Percentiles rank a stretch among this genome's conserved stretches.
Evolutionary conservation across 1,140 invertebrate species (phyloP).

Genomic region (Phymorhynchus buccinoides): DNA sequence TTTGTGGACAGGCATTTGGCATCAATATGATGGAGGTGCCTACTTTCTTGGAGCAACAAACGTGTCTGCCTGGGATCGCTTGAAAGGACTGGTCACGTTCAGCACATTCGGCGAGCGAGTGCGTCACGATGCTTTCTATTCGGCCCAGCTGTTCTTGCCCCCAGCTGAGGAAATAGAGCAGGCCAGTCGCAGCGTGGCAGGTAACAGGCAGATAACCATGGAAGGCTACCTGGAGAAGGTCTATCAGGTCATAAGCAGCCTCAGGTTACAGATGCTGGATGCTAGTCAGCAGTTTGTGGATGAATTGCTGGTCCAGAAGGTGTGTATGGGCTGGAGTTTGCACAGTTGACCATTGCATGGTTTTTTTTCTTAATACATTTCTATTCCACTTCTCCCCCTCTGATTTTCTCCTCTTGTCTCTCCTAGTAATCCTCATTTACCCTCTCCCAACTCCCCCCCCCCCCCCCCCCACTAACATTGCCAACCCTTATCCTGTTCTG

Average conservation of each 20-base stretch:
- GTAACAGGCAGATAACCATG: background rate
- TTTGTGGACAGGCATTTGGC: background rate
- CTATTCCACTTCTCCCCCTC: no score
- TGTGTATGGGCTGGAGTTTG: no score
- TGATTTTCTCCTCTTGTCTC: no score
- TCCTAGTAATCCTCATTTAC: no score
- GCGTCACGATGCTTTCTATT: background rate
- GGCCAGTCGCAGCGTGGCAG: background rate
- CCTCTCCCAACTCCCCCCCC: no score
- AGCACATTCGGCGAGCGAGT: background rate
- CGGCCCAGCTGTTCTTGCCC: background rate
- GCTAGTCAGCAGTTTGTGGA: background rate
- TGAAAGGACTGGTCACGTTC: background rate
- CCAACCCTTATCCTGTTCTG: no score
- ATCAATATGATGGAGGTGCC: background rate
- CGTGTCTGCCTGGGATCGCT: background rate
- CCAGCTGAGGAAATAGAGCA: background rate
- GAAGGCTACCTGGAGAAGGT: background rate
- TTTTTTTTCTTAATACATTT: no score
- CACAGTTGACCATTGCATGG: no score
- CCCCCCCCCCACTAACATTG: no score
- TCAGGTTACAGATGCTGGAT: background rate
- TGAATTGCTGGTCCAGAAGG: background rate
- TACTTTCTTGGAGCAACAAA: background rate
- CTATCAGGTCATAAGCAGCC: background rate